Conservation (phyloP, 2,113 vertebrate genomes). For the Noctilio leporinus region DNA sequence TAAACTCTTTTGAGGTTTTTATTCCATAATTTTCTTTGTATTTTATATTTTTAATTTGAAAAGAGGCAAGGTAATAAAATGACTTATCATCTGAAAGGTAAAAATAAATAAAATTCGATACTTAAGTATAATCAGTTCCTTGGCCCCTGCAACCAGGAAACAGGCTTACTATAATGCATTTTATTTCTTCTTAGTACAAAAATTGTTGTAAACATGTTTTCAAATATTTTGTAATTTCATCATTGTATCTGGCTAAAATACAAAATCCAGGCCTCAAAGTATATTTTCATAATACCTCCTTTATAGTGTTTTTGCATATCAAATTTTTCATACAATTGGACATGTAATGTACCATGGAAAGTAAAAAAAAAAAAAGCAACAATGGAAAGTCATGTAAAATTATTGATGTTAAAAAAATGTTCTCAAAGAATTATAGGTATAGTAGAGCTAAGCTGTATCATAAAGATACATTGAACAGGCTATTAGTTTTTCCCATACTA, state of each 20-base stretch:
- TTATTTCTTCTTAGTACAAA: not conserved
- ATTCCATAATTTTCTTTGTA: slow-evolving; percentile 65
- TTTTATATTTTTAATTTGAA: slow-evolving; percentile 68
- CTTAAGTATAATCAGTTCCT: not conserved
- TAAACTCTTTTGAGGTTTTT: slow-evolving; percentile 63
- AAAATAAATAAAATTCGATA: not conserved
- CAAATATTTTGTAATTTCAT: not conserved
- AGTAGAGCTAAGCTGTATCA: not conserved
- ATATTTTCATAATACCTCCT: not conserved
- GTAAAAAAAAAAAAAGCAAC: not conserved
- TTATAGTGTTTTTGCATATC: not conserved
- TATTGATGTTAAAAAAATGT: not conserved
- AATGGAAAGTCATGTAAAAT: not conserved
- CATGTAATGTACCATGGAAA: not conserved
- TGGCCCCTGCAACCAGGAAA: not conserved
- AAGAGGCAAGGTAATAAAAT: slow-evolving; percentile 69
- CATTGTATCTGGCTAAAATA: not conserved
- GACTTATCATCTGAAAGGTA: slow-evolving; percentile 67
- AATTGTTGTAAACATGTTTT: not conserved
- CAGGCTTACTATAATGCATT: not conserved
- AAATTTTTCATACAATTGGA: not conserved
- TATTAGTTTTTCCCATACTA: not conserved
- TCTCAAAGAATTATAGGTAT: not conserved
- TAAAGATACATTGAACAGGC: not conserved
- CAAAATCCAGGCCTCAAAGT: not conserved